Conservation (phyloP, 2,888 invertebrate species). For the Hipparchia sbordonii region DNA sequence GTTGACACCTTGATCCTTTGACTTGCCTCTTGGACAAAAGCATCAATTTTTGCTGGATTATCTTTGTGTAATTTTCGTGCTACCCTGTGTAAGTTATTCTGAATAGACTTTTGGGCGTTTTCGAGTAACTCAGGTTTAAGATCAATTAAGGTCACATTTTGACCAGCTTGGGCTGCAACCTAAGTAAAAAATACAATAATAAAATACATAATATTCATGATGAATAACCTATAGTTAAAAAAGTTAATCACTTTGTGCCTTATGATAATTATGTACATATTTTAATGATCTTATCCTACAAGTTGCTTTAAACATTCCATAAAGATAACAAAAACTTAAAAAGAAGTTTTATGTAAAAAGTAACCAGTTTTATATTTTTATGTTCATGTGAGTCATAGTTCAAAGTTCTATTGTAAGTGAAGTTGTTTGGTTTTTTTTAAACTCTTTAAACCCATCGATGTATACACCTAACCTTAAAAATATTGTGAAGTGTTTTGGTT, state of each 20-base stretch:
- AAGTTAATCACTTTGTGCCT: too few species aligned
- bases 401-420: too few species aligned
- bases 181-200: conserved; percentile 52
- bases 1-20: conserved; percentile 82
- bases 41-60: conserved; percentile 84
- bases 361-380: too few species aligned
- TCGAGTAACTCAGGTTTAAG: conserved; percentile 86
- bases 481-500: too few species aligned
- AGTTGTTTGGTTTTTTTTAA: too few species aligned
- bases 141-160: conserved; percentile 92
- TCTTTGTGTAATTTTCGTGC: conserved; percentile 91
- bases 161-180: conserved; percentile 93
- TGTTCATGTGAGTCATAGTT: too few species aligned
- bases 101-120: conserved; percentile 88
- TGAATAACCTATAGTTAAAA: too few species aligned
- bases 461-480: too few species aligned
- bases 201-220: not conserved
- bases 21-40: conserved; percentile 85
- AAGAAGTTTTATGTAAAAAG: too few species aligned
- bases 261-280: too few species aligned
- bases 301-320: not conserved
- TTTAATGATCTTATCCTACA: not conserved
- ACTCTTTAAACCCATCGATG: too few species aligned
- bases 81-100: conserved; percentile 87
- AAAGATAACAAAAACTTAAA: not conserved